phyloP scores from a whole-genome alignment of 1,140 invertebrate species.

The Metaphire vulgaris region DNA sequence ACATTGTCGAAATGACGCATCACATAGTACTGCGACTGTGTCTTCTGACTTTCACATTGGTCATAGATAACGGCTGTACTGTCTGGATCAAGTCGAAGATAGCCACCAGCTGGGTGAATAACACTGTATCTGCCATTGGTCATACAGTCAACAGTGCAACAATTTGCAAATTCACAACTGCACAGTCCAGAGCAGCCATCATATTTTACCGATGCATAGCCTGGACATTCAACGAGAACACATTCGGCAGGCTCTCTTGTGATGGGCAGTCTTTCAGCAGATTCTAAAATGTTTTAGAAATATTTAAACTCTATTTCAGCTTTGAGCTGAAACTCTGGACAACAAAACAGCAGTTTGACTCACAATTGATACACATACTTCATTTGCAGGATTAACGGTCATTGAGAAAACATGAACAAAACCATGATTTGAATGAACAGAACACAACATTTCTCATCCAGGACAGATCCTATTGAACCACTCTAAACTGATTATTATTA shows the following conservation, averaged over 20 bases:
- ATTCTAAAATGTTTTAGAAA: too few species aligned
- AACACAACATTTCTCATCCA: too few species aligned
- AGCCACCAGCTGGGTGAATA: slow-evolving; percentile 43
- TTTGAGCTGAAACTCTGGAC: too few species aligned
- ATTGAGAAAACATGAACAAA: too few species aligned
- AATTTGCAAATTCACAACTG: slow-evolving; percentile 46
- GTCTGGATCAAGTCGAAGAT: slow-evolving; percentile 31
- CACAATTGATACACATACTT: too few species aligned
- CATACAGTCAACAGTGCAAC: slow-evolving; percentile 44
- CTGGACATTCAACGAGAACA: slow-evolving; percentile 47
- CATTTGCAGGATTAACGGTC: too few species aligned
- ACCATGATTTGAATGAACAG: too few species aligned
- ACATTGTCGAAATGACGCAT: slow-evolving; percentile 45
- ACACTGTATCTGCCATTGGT: slow-evolving; percentile 48
- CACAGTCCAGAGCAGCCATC: slow-evolving; percentile 46
- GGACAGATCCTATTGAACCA: too few species aligned
- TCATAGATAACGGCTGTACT: slow-evolving; percentile 36
- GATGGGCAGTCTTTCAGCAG: slow-evolving; percentile 26
- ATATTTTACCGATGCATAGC: slow-evolving; percentile 50
- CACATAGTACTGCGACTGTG: slow-evolving; percentile 40
- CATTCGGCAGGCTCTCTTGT: slow-evolving; percentile 43
- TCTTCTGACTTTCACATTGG: slow-evolving; percentile 38
- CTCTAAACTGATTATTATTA: too few species aligned
- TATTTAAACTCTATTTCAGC: too few species aligned
- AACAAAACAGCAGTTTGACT: too few species aligned